Evolutionary conservation across 2,888 invertebrate species (phyloP).

Genomic region (Elaeidobius kamerunicus): DNA sequence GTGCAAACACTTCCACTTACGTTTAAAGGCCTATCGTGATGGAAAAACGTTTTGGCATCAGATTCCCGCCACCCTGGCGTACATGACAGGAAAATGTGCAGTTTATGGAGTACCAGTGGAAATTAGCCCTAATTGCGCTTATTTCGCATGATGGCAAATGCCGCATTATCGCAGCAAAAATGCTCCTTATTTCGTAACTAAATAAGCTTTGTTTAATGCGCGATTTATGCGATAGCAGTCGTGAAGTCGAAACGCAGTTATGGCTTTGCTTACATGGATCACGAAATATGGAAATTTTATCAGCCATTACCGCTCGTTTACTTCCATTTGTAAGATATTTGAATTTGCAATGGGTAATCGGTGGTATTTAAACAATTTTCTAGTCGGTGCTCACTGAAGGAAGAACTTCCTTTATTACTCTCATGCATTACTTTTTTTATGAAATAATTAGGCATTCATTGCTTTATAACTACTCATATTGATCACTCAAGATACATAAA

Average conservation of each 20-base stretch:
- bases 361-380: background rate
- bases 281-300: conserved; percentile 40
- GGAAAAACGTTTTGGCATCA: conserved; percentile 30
- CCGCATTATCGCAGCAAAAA: conserved; percentile 34
- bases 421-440: too few species aligned
- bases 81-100: conserved; percentile 45
- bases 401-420: too few species aligned
- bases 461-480: too few species aligned
- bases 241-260: conserved; percentile 5
- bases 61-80: conserved; percentile 18
- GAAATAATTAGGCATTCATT: too few species aligned
- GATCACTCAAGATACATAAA: too few species aligned
- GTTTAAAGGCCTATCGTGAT: conserved; percentile 27
- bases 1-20: conserved; percentile 1
- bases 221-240: conserved; percentile 9
- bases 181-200: conserved; percentile 32
- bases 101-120: conserved; percentile 39
- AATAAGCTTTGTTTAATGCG: conserved; percentile 27
- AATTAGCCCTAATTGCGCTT: conserved; percentile 22
- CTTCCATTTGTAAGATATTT: conserved; percentile 36
- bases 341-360: conserved; percentile 5
- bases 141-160: conserved; percentile 31
- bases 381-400: too few species aligned
- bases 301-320: conserved; percentile 36
- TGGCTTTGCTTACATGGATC: conserved; percentile 28